Percentiles rank a stretch among this genome's conserved stretches.
phyloP scores from a whole-genome alignment of 1,140 invertebrate genomes.

The Saxidomus purpurata region DNA sequence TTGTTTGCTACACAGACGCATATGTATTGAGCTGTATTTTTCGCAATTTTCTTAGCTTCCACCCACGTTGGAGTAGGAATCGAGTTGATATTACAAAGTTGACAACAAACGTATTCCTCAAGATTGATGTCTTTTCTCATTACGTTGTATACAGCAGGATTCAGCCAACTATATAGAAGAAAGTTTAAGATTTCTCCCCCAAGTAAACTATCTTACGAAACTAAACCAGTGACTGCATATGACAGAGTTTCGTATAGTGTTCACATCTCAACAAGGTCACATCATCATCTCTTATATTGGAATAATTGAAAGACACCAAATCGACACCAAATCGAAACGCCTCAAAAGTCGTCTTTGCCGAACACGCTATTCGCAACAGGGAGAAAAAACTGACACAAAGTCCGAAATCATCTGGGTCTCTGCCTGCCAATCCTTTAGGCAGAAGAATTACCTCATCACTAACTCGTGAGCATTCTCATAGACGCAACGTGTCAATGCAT shows the following conservation, averaged over 20 bases:
- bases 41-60: neutral
- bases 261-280: neutral
- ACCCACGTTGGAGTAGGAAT: neutral
- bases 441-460: no score
- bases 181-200: neutral
- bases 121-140: neutral
- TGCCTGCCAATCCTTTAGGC: no score
- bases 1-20: neutral
- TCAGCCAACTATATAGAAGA: neutral
- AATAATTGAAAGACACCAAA: neutral
- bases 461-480: no score
- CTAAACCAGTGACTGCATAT: neutral
- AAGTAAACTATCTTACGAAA: neutral
- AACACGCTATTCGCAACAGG: no score
- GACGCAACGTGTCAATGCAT: no score
- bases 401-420: no score
- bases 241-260: constrained; percentile 13
- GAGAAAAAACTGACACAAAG: no score
- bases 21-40: neutral
- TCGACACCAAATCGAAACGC: neutral
- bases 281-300: neutral
- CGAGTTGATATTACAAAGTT: neutral
- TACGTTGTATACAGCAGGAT: neutral
- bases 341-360: neutral
- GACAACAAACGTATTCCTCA: neutral